Evolutionary conservation across 2,113 vertebrate genomes (phyloP).

Genomic region (Gracilinanus agilis): DNA sequence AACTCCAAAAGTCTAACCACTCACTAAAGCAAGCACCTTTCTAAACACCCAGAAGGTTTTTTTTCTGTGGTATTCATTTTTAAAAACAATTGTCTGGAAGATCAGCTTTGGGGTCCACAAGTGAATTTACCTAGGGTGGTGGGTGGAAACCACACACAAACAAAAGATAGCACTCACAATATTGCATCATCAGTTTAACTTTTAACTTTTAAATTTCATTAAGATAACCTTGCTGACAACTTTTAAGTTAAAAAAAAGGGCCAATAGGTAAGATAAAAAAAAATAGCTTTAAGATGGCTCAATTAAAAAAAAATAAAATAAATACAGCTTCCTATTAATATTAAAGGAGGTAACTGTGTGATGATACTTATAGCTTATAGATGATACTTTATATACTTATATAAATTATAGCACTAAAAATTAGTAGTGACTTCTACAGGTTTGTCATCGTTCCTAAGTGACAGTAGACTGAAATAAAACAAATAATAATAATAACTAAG

Average conservation of each 20-base stretch:
- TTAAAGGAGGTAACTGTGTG: conserved; percentile 52
- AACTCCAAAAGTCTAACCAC: neutral
- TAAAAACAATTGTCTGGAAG: conserved; percentile 14
- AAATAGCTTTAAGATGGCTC: conserved; percentile 55
- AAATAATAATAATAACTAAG: conserved; percentile 13
- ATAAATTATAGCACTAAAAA: conserved; percentile 30
- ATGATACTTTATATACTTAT: conserved; percentile 61
- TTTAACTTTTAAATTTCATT: conserved; percentile 64
- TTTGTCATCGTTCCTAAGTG: conserved; percentile 48
- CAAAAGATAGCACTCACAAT: conserved; percentile 1
- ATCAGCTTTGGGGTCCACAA: neutral
- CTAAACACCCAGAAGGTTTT: neutral
- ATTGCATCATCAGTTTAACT: neutral
- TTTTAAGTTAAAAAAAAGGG: conserved; percentile 53
- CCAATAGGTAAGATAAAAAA: conserved; percentile 11
- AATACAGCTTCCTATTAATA: conserved; percentile 51
- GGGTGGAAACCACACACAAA: neutral
- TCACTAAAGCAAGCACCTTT: neutral
- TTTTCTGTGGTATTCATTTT: conserved; percentile 29
- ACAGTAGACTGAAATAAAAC: conserved; percentile 47
- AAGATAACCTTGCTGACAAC: conserved; percentile 50
- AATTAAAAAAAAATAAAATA: conserved; percentile 67
- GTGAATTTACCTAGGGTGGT: conserved; percentile 11
- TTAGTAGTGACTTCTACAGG: conserved; percentile 55
- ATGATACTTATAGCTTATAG: no score